phyloP scores from a whole-genome alignment of 2,797 vertebrate genomes.

The Menidia menidia region DNA sequence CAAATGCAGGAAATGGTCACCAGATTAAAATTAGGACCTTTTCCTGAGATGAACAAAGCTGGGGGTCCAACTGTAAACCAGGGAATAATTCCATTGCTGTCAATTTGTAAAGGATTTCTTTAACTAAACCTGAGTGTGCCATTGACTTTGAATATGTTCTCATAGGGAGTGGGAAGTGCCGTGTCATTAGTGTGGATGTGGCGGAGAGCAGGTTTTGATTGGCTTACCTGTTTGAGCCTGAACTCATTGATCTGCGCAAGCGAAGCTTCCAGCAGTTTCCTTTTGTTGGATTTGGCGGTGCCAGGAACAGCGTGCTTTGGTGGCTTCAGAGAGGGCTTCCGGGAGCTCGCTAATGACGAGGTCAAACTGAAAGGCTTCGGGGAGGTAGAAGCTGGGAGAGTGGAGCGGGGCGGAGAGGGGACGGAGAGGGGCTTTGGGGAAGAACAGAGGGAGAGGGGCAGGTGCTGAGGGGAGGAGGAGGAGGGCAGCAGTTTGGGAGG shows the following conservation, averaged over 20 bases:
- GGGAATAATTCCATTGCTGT: slow-evolving; percentile 34
- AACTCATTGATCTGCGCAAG: slow-evolving; percentile 90
- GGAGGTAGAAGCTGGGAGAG: slow-evolving; percentile 90
- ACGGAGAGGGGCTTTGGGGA: slow-evolving; percentile 93
- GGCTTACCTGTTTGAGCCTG: slow-evolving; percentile 93
- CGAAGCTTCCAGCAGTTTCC: slow-evolving; percentile 94
- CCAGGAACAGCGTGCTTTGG: slow-evolving; percentile 62
- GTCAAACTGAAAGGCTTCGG: slow-evolving; percentile 84
- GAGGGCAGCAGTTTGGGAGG: slow-evolving; percentile 82
- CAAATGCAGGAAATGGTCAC: no score
- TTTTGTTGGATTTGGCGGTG: slow-evolving; percentile 87
- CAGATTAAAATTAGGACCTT: no score
- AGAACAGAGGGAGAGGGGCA: slow-evolving; percentile 83
- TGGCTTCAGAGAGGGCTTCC: slow-evolving; percentile 69
- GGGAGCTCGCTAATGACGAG: slow-evolving; percentile 74
- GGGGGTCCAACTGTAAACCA: slow-evolving; percentile 25
- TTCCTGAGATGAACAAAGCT: slow-evolving; percentile 6
- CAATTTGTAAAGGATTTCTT: slow-evolving; percentile 31
- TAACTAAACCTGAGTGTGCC: slow-evolving; percentile 20
- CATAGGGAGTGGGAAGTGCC: slow-evolving; percentile 6
- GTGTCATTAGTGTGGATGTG: slow-evolving; percentile 7
- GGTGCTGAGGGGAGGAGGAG: slow-evolving; percentile 87
- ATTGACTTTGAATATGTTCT: neutral
- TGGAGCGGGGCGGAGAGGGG: slow-evolving; percentile 89
- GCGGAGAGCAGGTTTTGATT: neutral